A percentile compares a stretch with the other conserved stretches of the same genome.
Conservation (phyloP, 1,140 invertebrate species). For the Bombus cullumanus region DNA sequence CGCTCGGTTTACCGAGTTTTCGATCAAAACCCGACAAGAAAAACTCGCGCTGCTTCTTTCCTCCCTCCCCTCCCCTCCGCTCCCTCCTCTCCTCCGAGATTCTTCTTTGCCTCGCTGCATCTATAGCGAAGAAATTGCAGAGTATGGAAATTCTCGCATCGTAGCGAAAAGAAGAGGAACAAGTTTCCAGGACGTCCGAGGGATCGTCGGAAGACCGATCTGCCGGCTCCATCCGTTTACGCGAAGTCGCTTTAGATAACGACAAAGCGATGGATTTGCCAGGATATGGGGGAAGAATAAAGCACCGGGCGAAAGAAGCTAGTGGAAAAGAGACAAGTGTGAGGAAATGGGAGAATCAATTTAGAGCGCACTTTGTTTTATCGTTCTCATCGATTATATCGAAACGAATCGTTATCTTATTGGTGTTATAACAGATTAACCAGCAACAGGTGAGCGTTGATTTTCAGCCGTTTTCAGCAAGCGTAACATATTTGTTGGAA, state of each 20-base stretch:
- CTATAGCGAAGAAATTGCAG: not conserved
- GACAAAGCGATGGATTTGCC: slow-evolving; percentile 44
- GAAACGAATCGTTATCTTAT: not conserved
- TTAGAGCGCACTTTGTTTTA: not conserved
- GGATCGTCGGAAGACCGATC: slow-evolving; percentile 2
- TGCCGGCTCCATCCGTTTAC: slow-evolving; percentile 31
- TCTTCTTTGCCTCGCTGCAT: not conserved
- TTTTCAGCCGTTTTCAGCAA: not conserved
- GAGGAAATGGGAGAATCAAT: not conserved
- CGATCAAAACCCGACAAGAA: not conserved
- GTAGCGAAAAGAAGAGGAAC: not conserved
- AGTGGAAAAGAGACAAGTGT: not conserved
- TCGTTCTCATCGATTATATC: not conserved
- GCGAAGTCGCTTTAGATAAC: not conserved
- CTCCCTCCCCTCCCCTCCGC: too few species aligned
- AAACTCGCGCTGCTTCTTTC: not conserved
- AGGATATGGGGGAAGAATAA: slow-evolving; percentile 8
- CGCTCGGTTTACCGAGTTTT: not conserved
- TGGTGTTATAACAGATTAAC: not conserved
- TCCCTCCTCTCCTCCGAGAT: not conserved
- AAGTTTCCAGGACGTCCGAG: not conserved
- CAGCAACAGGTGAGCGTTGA: slow-evolving; percentile 25
- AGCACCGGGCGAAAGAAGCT: not conserved
- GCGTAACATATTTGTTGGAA: not conserved
- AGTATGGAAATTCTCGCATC: not conserved